Base-by-base conservation (phyloP, 2,113 vertebrate species). In the Engraulis encrasicolus region DNA sequence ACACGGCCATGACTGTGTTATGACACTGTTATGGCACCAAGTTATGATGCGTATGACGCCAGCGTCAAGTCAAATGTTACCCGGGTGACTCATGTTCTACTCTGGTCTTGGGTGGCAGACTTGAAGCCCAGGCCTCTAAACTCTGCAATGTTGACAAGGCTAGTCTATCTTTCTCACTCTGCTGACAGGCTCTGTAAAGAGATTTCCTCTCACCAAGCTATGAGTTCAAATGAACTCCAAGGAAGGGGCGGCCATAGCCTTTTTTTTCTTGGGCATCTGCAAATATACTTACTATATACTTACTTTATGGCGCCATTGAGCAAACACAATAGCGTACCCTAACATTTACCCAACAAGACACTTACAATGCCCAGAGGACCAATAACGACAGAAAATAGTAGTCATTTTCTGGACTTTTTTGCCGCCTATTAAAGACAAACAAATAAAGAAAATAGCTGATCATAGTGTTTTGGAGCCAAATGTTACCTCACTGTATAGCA, bases 321-420 rank as follows among this genome's bases (percentile, higher is more conserved):
- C 31, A 34, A 74, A 74, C 27, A 74, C 66, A 74, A 74, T 74
- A 71, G 61, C 61, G n/a, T 66, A 66, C 3, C 58, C 20, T 66
- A 74, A 31, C 66, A 27, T 36, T 27, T 71, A 74, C 15, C 15
- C 66, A 74, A 15, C 66, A 74, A 74, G 12, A 9, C 66, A 74
- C 27, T 34, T 74, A 74, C 15, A 74, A 74, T 74, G 66, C 31
- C 66, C 66, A 36, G 17, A 34, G 66, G 66, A 34, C 66, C 66
- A 74, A 74, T 74, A 74, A 74, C 2, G 23, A 23, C 27, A 34
- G 23, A 74, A 74, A 31, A 36, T 36, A 74, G 9, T 12, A 27
- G 66, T 74, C 27, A 17, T 36, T 74, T 74, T 74, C 58, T 66
- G 58, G 58, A 66, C 58, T 66, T 27, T 74, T 74, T 74, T 27